Percentiles rank a stretch among this genome's conserved stretches.
phyloP scores from a whole-genome alignment of 2,113 vertebrate species.

The Orthonyx spaldingii region DNA sequence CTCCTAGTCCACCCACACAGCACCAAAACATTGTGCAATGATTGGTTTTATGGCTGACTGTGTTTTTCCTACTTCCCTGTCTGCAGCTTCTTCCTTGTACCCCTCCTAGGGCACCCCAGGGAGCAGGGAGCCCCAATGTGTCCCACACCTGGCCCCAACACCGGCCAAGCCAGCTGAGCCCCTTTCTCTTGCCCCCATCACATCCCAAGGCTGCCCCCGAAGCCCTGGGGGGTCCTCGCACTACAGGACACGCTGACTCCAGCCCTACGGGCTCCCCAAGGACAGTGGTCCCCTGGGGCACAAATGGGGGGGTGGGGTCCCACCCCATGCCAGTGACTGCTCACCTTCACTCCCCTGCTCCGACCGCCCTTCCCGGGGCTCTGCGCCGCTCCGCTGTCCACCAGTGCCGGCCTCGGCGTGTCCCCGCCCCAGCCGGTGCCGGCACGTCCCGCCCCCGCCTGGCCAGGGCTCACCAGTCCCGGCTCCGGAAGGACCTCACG shows the following conservation, averaged over 20 bases:
- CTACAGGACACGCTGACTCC: background rate
- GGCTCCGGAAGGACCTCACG: background rate
- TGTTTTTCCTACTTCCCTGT: background rate
- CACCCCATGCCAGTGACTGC: background rate
- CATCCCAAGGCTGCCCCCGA: too few species aligned
- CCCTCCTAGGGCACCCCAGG: too few species aligned
- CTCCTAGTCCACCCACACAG: background rate
- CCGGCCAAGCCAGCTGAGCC: background rate
- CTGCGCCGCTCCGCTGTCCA: background rate
- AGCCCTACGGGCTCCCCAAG: background rate
- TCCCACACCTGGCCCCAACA: background rate
- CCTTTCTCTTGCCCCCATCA: background rate
- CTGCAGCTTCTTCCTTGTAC: background rate
- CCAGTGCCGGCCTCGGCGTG: fast-evolving
- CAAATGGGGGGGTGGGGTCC: fast-evolving
- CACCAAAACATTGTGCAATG: background rate
- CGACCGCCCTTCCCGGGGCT: background rate
- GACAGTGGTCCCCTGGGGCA: background rate
- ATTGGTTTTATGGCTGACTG: fast-evolving
- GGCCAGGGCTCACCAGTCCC: background rate
- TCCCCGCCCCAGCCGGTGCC: background rate
- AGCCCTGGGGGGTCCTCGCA: background rate
- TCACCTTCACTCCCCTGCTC: background rate
- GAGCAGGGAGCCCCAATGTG: too few species aligned
- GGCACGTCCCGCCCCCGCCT: background rate